These are phyloP conservation scores for Schmidtea mediterranea DNA, from an alignment of 1,140 invertebrate species.

Conservation along the genomic window DNA sequence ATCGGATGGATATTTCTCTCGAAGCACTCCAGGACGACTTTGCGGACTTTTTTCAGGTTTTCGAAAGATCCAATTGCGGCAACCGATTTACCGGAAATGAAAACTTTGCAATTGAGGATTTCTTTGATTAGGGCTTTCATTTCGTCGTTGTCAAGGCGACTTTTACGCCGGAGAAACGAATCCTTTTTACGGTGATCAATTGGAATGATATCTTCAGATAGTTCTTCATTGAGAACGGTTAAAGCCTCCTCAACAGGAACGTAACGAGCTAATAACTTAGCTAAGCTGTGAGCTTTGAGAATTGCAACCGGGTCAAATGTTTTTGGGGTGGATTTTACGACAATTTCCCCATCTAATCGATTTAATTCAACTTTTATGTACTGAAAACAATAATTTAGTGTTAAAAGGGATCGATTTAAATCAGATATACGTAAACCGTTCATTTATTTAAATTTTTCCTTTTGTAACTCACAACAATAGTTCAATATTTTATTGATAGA, in stretches of 20 bases:
- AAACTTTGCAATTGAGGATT: slow-evolving; percentile 84
- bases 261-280: slow-evolving; percentile 71
- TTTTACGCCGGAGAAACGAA: slow-evolving; percentile 74
- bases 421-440: too few relatives aligned
- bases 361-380: slow-evolving; percentile 66
- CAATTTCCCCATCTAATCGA: slow-evolving; percentile 75
- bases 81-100: slow-evolving; percentile 93
- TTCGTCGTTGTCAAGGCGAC: slow-evolving; percentile 76
- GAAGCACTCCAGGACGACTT: slow-evolving; percentile 86
- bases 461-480: too few relatives aligned
- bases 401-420: too few relatives aligned
- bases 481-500: too few relatives aligned
- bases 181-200: slow-evolving; percentile 64
- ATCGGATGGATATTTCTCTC: slow-evolving; percentile 88
- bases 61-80: slow-evolving; percentile 73
- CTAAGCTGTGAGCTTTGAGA: slow-evolving; percentile 76
- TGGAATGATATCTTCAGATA: slow-evolving; percentile 73
- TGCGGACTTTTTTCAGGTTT: slow-evolving; percentile 57
- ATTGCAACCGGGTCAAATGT: slow-evolving; percentile 97
- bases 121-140: slow-evolving; percentile 66
- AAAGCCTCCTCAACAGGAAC: slow-evolving; percentile 64
- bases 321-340: slow-evolving; percentile 71
- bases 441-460: too few relatives aligned
- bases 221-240: slow-evolving; percentile 46
- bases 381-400: slow-evolving; percentile 20